A percentile compares a stretch with the other conserved stretches of the same genome.
Evolutionary conservation across 2,888 invertebrate species (phyloP).

Genomic region (Hipparchia sbordonii): DNA sequence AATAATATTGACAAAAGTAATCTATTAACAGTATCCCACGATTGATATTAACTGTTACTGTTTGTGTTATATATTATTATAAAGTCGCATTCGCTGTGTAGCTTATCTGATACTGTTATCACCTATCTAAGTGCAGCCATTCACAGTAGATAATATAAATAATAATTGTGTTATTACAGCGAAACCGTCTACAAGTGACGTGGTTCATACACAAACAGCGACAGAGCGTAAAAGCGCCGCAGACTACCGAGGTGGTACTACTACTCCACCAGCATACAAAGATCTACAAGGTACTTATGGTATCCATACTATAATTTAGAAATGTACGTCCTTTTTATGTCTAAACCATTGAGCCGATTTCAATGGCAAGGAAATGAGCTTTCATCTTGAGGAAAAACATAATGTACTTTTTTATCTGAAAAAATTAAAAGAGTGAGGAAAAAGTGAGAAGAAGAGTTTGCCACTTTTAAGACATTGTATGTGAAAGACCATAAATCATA

Average conservation of each 20-base stretch:
- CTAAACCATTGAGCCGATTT: too few species aligned
- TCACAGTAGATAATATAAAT: conserved; percentile 62
- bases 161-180: conserved; percentile 62
- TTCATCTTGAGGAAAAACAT: too few species aligned
- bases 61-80: conserved; percentile 29
- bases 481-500: too few species aligned
- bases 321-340: too few species aligned
- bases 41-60: conserved; percentile 8
- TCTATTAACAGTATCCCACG: conserved; percentile 13
- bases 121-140: conserved; percentile 63
- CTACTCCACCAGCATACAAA: conserved; percentile 63
- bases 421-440: too few species aligned
- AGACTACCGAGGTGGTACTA: conserved; percentile 57
- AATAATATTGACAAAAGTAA: conserved; percentile 40
- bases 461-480: too few species aligned
- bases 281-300: conserved; percentile 65
- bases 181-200: conserved; percentile 61
- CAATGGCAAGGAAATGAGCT: too few species aligned
- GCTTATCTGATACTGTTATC: conserved; percentile 70
- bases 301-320: not conserved
- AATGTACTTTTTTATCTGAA: too few species aligned
- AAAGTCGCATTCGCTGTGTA: conserved; percentile 38
- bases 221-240: conserved; percentile 58
- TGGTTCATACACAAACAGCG: conserved; percentile 49
- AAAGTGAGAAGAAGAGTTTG: too few species aligned